These are phyloP conservation scores for Glyptemys insculpta DNA, from an alignment of 2,797 vertebrate genomes.

Conservation along the genomic window DNA sequence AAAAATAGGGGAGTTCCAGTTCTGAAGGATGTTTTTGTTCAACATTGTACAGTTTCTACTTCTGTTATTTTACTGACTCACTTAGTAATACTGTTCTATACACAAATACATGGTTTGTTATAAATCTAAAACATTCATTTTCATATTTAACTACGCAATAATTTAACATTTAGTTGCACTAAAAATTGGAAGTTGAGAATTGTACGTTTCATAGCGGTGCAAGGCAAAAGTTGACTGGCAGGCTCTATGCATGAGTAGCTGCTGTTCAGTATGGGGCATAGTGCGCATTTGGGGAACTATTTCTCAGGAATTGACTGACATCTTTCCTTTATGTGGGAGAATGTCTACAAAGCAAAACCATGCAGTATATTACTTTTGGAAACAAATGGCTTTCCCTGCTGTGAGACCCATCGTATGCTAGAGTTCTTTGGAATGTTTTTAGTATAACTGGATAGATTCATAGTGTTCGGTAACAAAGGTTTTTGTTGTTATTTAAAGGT, in stretches of 20 bases:
- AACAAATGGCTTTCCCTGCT: not conserved
- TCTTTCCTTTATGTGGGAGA: not conserved
- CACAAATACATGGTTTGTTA: not conserved
- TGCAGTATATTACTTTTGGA: not conserved
- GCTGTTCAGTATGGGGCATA: fast-evolving
- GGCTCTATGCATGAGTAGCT: not conserved
- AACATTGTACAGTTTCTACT: not conserved
- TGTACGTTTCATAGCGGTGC: fast-evolving
- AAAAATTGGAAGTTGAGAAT: not conserved
- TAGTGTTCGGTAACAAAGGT: not conserved
- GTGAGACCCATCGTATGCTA: not conserved
- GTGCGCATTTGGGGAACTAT: not conserved
- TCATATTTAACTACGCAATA: slow-evolving; percentile 30
- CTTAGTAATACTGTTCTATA: not conserved
- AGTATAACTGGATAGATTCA: not conserved
- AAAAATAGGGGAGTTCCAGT: slow-evolving; percentile 20
- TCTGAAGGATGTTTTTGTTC: not conserved
- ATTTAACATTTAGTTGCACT: slow-evolving; percentile 46
- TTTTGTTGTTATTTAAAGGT: not conserved
- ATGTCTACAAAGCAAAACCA: not conserved
- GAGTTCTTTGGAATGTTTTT: not conserved
- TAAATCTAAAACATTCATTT: not conserved
- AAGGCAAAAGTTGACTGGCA: not conserved
- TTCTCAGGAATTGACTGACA: not conserved
- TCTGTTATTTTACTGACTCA: not conserved